phyloP scores from a whole-genome alignment of 2,113 vertebrate species.

The Alligator sinensis region DNA sequence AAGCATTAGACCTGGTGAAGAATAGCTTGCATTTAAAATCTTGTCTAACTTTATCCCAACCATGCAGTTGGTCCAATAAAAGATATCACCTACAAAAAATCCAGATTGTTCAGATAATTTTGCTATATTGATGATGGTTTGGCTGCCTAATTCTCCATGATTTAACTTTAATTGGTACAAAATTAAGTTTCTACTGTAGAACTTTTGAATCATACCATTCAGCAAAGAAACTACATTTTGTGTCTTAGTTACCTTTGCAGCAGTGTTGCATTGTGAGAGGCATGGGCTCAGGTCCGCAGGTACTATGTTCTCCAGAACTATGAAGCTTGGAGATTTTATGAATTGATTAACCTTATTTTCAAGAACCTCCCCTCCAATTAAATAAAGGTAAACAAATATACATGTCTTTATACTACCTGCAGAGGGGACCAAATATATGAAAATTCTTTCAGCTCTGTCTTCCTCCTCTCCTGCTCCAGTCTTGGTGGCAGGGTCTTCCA shows the following conservation, averaged over 20 bases:
- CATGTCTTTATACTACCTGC: too few species aligned
- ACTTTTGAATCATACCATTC: not conserved
- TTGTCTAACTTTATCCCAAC: too few species aligned
- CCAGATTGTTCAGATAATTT: not conserved
- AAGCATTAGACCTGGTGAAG: too few species aligned
- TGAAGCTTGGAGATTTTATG: not conserved
- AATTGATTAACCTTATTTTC: not conserved
- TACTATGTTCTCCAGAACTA: rapidly evolving
- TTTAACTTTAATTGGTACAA: not conserved
- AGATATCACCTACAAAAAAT: too few species aligned
- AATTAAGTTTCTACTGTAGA: too few species aligned
- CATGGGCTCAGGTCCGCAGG: not conserved
- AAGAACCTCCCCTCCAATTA: too few species aligned
- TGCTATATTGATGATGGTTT: not conserved
- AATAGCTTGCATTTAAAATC: too few species aligned
- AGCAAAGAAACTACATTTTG: not conserved
- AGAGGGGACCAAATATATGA: too few species aligned
- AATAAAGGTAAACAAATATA: not conserved
- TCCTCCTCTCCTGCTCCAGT: too few species aligned
- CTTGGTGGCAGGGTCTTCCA: too few species aligned
- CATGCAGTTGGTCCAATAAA: too few species aligned
- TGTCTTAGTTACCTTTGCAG: not conserved
- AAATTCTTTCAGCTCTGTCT: too few species aligned
- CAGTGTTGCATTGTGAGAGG: not conserved
- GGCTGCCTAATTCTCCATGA: not conserved